These are phyloP conservation scores for Porites evermanni DNA, from an alignment of 92 coral and sea anemone genomes.

Conservation along the genomic window DNA sequence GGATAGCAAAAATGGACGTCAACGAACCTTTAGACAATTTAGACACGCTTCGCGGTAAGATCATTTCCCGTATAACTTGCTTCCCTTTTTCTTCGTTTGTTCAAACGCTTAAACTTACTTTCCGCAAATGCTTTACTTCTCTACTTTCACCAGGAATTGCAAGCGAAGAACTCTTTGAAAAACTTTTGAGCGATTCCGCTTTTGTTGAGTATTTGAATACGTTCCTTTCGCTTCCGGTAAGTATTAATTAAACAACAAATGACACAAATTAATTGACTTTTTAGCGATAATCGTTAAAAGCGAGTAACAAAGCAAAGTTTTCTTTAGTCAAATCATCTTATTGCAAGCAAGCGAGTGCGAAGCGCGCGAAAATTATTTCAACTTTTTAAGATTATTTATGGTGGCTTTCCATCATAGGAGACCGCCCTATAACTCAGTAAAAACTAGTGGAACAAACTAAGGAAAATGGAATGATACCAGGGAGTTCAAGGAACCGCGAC, in stretches of 20 bases:
- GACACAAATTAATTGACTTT: not conserved
- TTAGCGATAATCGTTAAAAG: not conserved
- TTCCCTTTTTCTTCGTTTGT: not conserved
- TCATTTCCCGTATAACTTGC: not conserved
- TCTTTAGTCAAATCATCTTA: not conserved
- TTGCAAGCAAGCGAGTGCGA: not conserved
- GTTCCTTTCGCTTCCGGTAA: conserved; percentile 94
- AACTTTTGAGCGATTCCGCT: conserved; percentile 63
- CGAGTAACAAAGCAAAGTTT: not conserved
- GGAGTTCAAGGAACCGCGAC: no score
- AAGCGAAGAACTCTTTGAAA: conserved; percentile 55
- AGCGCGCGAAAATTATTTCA: not conserved
- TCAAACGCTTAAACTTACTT: not conserved
- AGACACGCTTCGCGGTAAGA: conserved; percentile 12
- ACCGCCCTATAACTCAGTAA: no score
- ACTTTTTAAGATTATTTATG: not conserved
- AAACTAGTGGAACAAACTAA: no score
- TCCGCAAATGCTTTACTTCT: not conserved
- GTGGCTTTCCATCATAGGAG: not conserved
- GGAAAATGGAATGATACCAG: no score
- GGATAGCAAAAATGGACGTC: not conserved
- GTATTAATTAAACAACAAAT: not conserved
- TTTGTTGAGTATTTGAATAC: conserved; percentile 95
- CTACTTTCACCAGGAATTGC: conserved; percentile 22
- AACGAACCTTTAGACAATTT: not conserved